Conservation (phyloP, 1,140 invertebrate species). For the Phymorhynchus buccinoides region DNA sequence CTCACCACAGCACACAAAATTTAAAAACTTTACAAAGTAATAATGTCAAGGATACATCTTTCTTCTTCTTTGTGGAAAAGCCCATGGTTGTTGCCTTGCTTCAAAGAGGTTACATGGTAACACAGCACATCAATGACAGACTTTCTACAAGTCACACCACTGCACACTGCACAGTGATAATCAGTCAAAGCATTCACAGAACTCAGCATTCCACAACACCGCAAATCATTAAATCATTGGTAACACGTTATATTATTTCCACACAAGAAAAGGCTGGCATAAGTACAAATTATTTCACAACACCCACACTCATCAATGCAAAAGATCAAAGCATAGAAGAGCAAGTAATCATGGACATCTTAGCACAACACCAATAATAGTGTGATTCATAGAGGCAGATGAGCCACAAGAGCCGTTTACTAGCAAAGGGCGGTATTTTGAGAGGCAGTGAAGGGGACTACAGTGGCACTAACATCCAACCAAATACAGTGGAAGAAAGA, state of each 20-base stretch:
- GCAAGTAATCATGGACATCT: background rate
- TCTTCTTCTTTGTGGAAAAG: background rate
- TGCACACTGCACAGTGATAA: background rate
- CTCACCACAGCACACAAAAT: background rate
- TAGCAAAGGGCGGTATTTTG: background rate
- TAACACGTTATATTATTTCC: no score
- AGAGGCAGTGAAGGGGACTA: background rate
- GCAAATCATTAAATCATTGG: no score
- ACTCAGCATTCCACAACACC: no score
- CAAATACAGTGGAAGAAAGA: background rate
- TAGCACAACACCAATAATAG: slow-evolving; percentile 12
- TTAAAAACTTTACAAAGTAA: background rate
- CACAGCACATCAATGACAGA: background rate
- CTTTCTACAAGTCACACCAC: background rate
- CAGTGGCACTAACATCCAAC: background rate
- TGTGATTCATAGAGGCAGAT: slow-evolving; percentile 39
- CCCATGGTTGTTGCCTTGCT: background rate
- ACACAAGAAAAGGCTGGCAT: background rate
- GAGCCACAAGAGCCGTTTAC: slow-evolving; percentile 1
- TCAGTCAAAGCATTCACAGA: background rate
- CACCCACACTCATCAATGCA: background rate
- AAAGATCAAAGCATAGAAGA: background rate
- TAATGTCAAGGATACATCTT: background rate
- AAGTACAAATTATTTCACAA: background rate
- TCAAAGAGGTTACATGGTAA: background rate